phyloP scores from a whole-genome alignment of 2,797 vertebrate species.

The Enteromius afrohamiltoni region DNA sequence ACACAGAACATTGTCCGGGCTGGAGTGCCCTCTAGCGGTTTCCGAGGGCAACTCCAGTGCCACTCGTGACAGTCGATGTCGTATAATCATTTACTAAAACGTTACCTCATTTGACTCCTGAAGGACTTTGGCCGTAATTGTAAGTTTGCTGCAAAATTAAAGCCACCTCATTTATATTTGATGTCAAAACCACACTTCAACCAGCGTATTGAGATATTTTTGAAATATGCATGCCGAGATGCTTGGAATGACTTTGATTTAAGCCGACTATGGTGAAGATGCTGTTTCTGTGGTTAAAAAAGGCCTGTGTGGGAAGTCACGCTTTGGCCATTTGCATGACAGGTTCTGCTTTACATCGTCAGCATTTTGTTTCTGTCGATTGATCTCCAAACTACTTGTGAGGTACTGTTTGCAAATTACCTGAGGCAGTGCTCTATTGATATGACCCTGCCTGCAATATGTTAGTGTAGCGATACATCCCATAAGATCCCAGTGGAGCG shows the following conservation, averaged over 20 bases:
- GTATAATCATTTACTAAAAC: not conserved
- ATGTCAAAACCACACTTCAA: not conserved
- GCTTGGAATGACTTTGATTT: conserved; percentile 45
- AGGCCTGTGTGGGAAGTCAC: conserved; percentile 23
- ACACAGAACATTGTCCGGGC: too few species aligned
- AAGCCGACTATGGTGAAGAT: conserved; percentile 30
- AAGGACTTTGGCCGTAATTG: conserved; percentile 11
- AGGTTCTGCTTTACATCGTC: conserved; percentile 36
- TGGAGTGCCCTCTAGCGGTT: too few species aligned
- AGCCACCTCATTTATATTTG: conserved; percentile 38
- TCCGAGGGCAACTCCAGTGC: too few species aligned
- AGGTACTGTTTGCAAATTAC: conserved; percentile 52
- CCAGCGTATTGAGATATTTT: conserved; percentile 34
- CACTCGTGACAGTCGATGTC: not conserved
- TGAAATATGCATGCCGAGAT: conserved; percentile 48
- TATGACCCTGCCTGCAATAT: conserved; percentile 41
- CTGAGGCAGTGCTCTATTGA: conserved; percentile 52
- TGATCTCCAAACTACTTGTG: conserved; percentile 40
- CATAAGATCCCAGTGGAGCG: conserved; percentile 23
- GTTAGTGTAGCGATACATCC: conserved; percentile 33
- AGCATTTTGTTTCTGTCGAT: conserved; percentile 51
- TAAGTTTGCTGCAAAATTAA: conserved; percentile 30
- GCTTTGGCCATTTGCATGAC: conserved; percentile 9
- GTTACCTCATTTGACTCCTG: not conserved
- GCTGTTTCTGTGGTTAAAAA: conserved; percentile 46